Evolutionary conservation across 2,888 invertebrate species (phyloP).

Genomic region (Theodoxus fluviatilis): DNA sequence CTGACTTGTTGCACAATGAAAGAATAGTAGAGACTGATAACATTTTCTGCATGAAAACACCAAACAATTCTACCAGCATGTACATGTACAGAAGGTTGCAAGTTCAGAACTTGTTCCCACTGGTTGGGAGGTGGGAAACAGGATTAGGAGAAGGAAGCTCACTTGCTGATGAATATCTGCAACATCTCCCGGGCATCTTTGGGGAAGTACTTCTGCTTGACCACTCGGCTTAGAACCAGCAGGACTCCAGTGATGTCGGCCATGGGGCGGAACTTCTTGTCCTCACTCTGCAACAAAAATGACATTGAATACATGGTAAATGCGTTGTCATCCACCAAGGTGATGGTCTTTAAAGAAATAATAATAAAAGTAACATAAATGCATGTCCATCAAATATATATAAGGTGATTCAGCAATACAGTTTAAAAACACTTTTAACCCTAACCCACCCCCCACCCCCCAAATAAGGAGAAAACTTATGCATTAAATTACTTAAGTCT

Average conservation of each 20-base stretch:
- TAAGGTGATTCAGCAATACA: no score
- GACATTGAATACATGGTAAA: no score
- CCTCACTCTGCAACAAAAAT: constrained; percentile 71
- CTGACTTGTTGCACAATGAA: no score
- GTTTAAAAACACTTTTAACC: no score
- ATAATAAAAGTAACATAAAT: neutral
- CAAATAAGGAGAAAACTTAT: no score
- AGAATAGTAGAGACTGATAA: no score
- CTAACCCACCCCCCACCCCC: no score
- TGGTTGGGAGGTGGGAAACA: neutral
- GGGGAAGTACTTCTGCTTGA: constrained; percentile 70
- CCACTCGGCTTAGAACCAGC: constrained; percentile 69
- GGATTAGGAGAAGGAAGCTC: constrained; percentile 32
- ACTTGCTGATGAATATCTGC: constrained; percentile 68
- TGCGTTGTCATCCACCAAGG: no score
- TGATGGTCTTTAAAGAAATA: neutral
- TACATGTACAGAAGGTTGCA: neutral
- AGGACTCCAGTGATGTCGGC: constrained; percentile 75
- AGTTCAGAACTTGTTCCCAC: neutral
- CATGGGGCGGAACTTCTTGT: constrained; percentile 72
- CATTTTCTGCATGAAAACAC: no score
- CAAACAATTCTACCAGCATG: neutral
- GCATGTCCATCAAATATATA: no score
- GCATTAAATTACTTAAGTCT: no score
- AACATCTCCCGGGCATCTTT: constrained; percentile 68